Evolutionary conservation across 2,113 vertebrate species (phyloP), one percentile per base, ranked within the genome.

Genomic region (Podarcis cretensis): DNA sequence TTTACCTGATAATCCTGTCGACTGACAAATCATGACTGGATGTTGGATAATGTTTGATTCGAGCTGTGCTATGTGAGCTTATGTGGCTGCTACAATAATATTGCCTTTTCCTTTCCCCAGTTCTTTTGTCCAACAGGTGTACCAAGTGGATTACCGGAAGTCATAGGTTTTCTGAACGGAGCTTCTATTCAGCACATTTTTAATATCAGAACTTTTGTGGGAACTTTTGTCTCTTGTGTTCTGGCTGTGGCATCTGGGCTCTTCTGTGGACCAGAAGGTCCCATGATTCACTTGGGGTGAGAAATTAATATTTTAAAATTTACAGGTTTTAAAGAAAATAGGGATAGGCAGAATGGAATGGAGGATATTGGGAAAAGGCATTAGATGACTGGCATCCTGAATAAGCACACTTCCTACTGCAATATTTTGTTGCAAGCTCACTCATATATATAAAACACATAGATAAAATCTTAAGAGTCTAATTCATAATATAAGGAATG

Each of bases 251-350:
- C 95, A 81, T 93, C 80, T 0, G 43, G 94, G 43, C 87, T 95
- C 2, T 95, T 96, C 89, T 95, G 92, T 16, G 89, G 93, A 65
- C 92, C 93, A 76, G 94, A 96, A 89, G 93, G 91, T 78, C 94
- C 93, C 75, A 92, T 95, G 95, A 89, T 95, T 82, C 81, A 89
- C 84, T 87, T 95, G 81, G 93, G 92, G 85, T 95, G 92, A 94
- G 92, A 23, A 84, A 78, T 63, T 18, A 27, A 71, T 80, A 48
- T 37, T 87, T 81, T 87, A 40, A 18, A 74, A 59, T 5, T 35
- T 73, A 14, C n/a, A 74, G 20, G 25, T 54, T 32, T 73, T 74
- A 84, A 84, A 35, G 54, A 81, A 32, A 59, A 35, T 54, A 54
- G 40, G 40, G 40, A 27, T 30, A 12, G 37, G 75, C 3, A 6